Base-by-base conservation (phyloP, 2,888 invertebrate species). In the Digitonthophagus gazella region DNA sequence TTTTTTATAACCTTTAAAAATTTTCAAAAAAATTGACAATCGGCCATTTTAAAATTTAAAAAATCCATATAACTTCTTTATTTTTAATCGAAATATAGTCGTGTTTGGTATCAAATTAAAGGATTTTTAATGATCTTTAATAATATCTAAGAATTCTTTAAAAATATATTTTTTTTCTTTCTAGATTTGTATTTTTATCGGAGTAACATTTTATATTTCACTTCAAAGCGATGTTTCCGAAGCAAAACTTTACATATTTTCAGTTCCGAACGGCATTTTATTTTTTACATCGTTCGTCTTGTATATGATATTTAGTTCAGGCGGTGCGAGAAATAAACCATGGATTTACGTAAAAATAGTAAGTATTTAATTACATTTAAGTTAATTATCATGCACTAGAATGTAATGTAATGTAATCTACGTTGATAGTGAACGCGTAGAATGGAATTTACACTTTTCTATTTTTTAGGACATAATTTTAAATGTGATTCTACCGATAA, bases 381-480 rank as follows among this genome's bases (percentile, higher is more conserved):
- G 6, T 44, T 44, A 44, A 44, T 44, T 44, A 44, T 44, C 11
- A 44, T 44, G 3, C 6, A 44, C 6, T 44, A 8, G 28, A 44
- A 8, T 44, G 28, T 44, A 44, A n/a, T n/a, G n/a, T n/a, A n/a
- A n/a, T n/a, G n/a, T n/a, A n/a, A n/a, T n/a, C n/a, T n/a, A n/a
- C n/a, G n/a, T n/a, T n/a, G n/a, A n/a, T n/a, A n/a, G n/a, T n/a
- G n/a, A n/a, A n/a, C n/a, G n/a, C n/a, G n/a, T n/a, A n/a, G n/a
- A n/a, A n/a, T n/a, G n/a, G 8, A 56, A 56, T 15, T 56, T 56
- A 15, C 8, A 56, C 15, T 56, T 56, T 6, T 58, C 18, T 58
- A 19, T 20, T 8, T 14, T 63, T 54, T 66, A 76, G 76, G 73
- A 73, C 63, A 74, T 75, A 18, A 44, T 69, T 19, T 15, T 61